Base-by-base conservation (phyloP, 2,888 invertebrate species). In the Plagiodera versicolora region DNA sequence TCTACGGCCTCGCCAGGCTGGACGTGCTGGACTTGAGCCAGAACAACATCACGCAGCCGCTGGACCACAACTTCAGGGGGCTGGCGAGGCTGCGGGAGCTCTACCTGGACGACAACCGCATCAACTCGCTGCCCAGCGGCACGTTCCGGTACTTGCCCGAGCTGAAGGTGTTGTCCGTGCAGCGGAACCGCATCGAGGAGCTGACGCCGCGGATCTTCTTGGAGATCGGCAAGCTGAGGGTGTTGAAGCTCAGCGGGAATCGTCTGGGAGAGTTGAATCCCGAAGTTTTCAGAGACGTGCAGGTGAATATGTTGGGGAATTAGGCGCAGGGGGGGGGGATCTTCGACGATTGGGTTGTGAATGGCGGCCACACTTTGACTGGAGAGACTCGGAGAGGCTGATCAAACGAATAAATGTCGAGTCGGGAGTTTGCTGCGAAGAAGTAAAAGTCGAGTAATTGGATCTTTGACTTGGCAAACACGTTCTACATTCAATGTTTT, bases 171-270 rank as follows among this genome's bases (percentile, higher is more conserved):
- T 81, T 91, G 70, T 86, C 86, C 69, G 82, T 91, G 67, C 85
- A 89, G 46, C 82, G 87, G 73, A 92, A 90, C 77, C 83, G 87
- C 72, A 88, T 91, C 54, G 83, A 84, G 17, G 85, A 86, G 71
- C 81, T 92, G 59, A 88, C 87, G 65, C 88, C 89, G 54, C 83
- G 90, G 71, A 83, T 90, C 53, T 92, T 92, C 77, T 84, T 89
- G 73, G 88, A 88, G 83, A 82, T 92, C 60, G 86, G 86, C 50
- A 89, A 89, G 75, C 83, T 93, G 67, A 85, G 85, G 72, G 83
- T 84, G 74, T 82, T 93, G 68, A 90, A 92, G 79, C 81, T 93
- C 67, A 91, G 90, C 78, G 85, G 87, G 68, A 93, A 93, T 81
- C 87, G 89, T 53, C 78, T 93, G 56, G 80, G 83, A 53, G 89